phyloP scores from a whole-genome alignment of 2,113 vertebrate genomes.

The Misgurnus anguillicaudatus region DNA sequence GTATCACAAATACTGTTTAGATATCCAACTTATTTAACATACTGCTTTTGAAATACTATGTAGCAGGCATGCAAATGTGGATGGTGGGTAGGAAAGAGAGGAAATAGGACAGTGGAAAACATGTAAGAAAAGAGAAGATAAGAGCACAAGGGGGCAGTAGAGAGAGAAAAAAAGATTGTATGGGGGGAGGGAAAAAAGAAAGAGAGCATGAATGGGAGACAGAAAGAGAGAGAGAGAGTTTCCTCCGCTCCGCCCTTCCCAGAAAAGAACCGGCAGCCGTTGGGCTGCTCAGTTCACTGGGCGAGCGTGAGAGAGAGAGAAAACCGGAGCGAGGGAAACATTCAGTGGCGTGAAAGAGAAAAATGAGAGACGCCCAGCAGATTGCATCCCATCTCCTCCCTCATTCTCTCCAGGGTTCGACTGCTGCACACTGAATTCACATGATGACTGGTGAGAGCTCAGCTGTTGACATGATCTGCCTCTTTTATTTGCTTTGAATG shows the following conservation, averaged over 20 bases:
- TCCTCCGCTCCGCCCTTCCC: constrained; percentile 7
- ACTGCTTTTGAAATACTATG: no score
- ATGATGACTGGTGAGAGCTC: constrained; percentile 77
- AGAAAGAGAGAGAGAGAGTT: constrained; percentile 38
- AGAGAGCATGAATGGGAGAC: neutral
- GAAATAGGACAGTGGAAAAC: constrained; percentile 22
- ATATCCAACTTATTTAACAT: no score
- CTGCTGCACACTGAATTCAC: constrained; percentile 64
- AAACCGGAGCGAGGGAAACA: constrained; percentile 46
- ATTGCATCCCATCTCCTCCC: constrained; percentile 37
- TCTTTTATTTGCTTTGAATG: constrained; percentile 44
- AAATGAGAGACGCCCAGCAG: constrained; percentile 58
- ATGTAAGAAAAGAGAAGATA: constrained; percentile 16
- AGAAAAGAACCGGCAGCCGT: constrained; percentile 32
- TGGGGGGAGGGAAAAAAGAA: constrained; percentile 17
- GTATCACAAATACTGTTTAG: no score
- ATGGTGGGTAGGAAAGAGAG: neutral
- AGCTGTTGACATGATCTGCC: constrained; percentile 56
- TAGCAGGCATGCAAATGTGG: no score
- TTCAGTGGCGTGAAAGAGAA: constrained; percentile 41
- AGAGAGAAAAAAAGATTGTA: constrained; percentile 29
- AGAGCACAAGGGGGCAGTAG: constrained; percentile 35
- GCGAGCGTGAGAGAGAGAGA: constrained; percentile 29
- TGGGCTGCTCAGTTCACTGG: neutral
- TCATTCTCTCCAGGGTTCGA: constrained; percentile 41